Base-by-base conservation (phyloP, 2,113 vertebrate genomes). In the Nyctibius bracteatus region DNA sequence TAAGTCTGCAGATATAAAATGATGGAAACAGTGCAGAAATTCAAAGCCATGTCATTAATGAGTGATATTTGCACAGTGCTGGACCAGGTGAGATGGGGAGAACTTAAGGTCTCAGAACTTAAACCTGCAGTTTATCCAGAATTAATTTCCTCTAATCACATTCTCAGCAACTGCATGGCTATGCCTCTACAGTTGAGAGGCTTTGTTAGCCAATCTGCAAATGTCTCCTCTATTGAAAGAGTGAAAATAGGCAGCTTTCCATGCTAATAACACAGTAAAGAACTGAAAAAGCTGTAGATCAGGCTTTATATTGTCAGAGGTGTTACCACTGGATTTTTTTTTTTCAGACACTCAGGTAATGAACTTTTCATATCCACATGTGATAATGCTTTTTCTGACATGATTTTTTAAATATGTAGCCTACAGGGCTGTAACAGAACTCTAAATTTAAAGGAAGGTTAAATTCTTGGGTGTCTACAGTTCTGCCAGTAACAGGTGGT, bases 141-240 rank as follows among this genome's bases (percentile, higher is more conserved):
- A 88, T 59, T 95, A 74, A 97, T 97, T 97, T 97, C 81, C 81
- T 97, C 81, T 96, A 79, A 67, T 88, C 85, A 46, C 51, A 59
- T 41, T 44, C 22, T 91, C 90, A 80, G 44, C 68, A 74, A 2
- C 8, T 62, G 39, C 57, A 41, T 20, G 3, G 65, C 37, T 35
- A 68, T 73, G 95, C 77, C 77, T 87, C 39, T 37, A 12, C 47
- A 81, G 18, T 4, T 74, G 57, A 73, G 68, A 82, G 31, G 79
- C 25, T 93, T 93, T 79, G 54, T 88, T 77, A 85, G 80, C 47
- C 55, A 81, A 49, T 16, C 61, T 90, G 44, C 8, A 82, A 46
- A 75, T 52, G n/a, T 71, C 73, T 91, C 73, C 87, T 52, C 27
- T 72, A 84, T 28, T 83, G 43, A 24, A 73, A 20, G 73, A 79